A percentile compares a stretch with the other conserved stretches of the same genome.
phyloP scores from a whole-genome alignment of 2,888 invertebrate genomes.

The Spatulosminthurus flaviceps region DNA sequence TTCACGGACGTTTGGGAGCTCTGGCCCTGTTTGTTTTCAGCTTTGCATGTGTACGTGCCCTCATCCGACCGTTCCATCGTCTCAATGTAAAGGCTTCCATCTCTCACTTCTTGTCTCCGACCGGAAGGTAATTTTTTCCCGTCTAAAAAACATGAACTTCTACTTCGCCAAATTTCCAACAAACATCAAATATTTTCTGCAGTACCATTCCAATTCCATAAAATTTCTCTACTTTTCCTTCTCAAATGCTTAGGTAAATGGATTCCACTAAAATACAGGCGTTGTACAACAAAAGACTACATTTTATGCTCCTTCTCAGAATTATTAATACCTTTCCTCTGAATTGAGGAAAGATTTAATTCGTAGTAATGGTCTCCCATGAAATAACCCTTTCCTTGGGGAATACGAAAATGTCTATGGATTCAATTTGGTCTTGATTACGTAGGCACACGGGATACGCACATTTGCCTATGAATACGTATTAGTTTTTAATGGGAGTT shows the following conservation, averaged over 20 bases:
- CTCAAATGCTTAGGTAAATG: too few relatives aligned
- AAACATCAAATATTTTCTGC: too few relatives aligned
- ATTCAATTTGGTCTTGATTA: not conserved
- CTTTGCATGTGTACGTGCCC: constrained; percentile 65
- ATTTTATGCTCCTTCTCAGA: too few relatives aligned
- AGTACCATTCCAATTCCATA: too few relatives aligned
- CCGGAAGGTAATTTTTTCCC: constrained; percentile 67
- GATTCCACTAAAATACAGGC: too few relatives aligned
- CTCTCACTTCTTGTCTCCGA: constrained; percentile 66
- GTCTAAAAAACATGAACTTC: constrained; percentile 47
- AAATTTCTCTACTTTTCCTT: too few relatives aligned
- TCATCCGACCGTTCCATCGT: constrained; percentile 66
- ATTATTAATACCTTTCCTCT: not conserved
- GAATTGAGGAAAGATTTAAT: constrained; percentile 5
- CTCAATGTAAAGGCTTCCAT: constrained; percentile 67
- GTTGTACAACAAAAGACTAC: too few relatives aligned
- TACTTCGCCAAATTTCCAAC: too few relatives aligned
- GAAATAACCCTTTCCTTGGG: not conserved
- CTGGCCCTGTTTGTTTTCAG: constrained; percentile 66
- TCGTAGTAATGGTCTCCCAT: not conserved
- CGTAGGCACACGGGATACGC: too few relatives aligned
- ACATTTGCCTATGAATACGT: too few relatives aligned
- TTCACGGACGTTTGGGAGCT: constrained; percentile 63
- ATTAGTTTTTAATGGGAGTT: too few relatives aligned
- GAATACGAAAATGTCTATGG: not conserved